Percentiles rank a stretch among this genome's conserved stretches.
phyloP scores from a whole-genome alignment of 2,113 vertebrate genomes.

The Thoracochromis brauschi region DNA sequence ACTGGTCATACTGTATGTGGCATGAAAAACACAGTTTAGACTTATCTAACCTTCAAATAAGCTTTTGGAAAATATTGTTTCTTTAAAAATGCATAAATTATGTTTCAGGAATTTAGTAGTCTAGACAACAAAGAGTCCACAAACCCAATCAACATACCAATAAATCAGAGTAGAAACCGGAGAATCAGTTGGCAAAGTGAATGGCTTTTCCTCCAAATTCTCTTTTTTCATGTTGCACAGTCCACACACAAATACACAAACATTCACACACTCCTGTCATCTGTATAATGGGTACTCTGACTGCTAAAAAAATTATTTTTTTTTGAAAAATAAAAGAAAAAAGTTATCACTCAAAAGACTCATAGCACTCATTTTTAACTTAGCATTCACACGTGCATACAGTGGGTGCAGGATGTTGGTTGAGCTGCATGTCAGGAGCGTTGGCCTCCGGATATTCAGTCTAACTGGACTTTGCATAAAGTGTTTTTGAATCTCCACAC shows the following conservation, averaged over 20 bases:
- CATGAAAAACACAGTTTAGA: background rate
- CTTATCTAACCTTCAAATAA: background rate
- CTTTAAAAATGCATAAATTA: background rate
- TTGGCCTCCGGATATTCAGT: conserved; percentile 55
- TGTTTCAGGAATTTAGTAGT: background rate
- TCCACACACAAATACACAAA: conserved; percentile 25
- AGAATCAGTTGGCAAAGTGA: conserved; percentile 87
- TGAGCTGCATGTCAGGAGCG: conserved; percentile 57
- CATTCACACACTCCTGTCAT: conserved; percentile 55
- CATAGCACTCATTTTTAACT: conserved; percentile 79
- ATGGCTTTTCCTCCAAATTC: conserved; percentile 80
- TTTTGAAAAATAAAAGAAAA: background rate
- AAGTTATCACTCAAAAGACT: conserved; percentile 62
- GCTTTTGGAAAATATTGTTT: background rate
- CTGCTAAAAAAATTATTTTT: conserved; percentile 37
- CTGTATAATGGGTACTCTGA: conserved; percentile 55
- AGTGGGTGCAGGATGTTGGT: conserved; percentile 63
- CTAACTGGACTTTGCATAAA: conserved; percentile 77
- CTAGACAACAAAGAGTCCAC: background rate
- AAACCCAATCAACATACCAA: conserved; percentile 23
- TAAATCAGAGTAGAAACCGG: conserved; percentile 75
- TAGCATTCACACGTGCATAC: conserved; percentile 91
- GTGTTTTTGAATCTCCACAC: conserved; percentile 52
- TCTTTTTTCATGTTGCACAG: conserved; percentile 59
- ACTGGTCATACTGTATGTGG: background rate